phyloP scores from a whole-genome alignment of 2,113 vertebrate species.

The Agelaius tricolor region DNA sequence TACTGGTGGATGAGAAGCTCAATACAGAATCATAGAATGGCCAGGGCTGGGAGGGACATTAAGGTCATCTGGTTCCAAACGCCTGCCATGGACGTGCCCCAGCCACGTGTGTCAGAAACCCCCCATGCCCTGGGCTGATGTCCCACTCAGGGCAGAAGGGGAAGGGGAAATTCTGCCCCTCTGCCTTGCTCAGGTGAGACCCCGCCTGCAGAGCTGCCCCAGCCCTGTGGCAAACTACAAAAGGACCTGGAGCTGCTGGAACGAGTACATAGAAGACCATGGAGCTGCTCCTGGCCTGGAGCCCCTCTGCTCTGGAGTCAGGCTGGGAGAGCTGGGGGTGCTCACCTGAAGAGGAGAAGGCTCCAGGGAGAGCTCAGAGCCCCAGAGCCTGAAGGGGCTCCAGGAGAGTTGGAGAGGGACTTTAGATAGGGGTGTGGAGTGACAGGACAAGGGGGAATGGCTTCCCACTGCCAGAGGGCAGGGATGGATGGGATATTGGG shows the following conservation, averaged over 20 bases:
- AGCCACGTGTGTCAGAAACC: neutral
- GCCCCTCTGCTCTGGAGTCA: neutral
- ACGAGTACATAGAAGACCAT: accelerated
- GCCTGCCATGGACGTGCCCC: neutral
- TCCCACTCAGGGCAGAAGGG: neutral
- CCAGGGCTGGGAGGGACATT: neutral
- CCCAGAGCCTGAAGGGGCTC: neutral
- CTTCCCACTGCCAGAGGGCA: neutral
- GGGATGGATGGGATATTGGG: neutral
- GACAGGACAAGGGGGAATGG: neutral
- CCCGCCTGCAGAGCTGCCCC: neutral
- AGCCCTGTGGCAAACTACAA: neutral
- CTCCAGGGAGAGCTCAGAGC: neutral
- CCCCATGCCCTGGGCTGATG: neutral
- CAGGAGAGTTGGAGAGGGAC: neutral
- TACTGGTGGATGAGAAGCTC: neutral
- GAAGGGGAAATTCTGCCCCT: neutral
- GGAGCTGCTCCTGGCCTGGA: neutral
- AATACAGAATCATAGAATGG: neutral
- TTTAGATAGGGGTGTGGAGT: neutral
- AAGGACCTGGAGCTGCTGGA: neutral
- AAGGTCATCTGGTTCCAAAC: neutral
- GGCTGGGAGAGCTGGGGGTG: neutral
- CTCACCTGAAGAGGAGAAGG: neutral
- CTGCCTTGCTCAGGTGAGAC: neutral